Percentiles rank a stretch among this genome's conserved stretches.
phyloP scores from a whole-genome alignment of 2,888 invertebrate species.

The Eristalis tenax region DNA sequence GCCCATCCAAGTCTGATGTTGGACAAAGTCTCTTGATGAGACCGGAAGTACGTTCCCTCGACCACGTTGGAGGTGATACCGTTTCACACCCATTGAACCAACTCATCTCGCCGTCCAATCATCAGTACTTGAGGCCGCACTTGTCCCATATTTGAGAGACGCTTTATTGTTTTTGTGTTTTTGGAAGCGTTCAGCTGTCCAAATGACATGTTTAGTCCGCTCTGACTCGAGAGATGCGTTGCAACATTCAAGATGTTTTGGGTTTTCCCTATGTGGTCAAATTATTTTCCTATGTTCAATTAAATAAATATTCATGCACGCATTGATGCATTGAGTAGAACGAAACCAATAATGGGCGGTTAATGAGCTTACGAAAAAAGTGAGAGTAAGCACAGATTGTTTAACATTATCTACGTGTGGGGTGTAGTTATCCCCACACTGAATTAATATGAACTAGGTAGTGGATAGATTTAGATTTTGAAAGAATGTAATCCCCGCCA shows the following conservation, averaged over 20 bases:
- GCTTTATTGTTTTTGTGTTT: background rate
- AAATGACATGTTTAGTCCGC: background rate
- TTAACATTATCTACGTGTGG: no score
- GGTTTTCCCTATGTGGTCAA: background rate
- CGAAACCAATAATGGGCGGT: background rate
- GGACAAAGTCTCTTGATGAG: background rate
- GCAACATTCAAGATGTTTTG: conserved; percentile 27
- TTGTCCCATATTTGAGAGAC: conserved; percentile 21
- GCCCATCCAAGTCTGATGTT: conserved; percentile 18
- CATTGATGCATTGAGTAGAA: background rate
- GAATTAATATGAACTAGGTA: no score
- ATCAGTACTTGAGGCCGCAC: conserved; percentile 19
- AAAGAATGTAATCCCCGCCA: no score
- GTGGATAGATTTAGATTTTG: no score
- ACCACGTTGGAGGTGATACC: conserved; percentile 35
- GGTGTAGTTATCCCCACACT: no score
- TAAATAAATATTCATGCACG: background rate
- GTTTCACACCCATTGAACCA: conserved; percentile 31
- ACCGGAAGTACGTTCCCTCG: conserved; percentile 24
- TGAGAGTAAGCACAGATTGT: background rate
- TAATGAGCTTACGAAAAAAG: background rate
- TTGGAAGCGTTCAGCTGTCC: background rate
- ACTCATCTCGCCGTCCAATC: background rate
- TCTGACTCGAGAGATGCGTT: background rate
- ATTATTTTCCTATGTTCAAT: conserved; percentile 11